Base-by-base conservation (phyloP, 2,888 invertebrate species). In the Mesorhabditis spiculigera region DNA sequence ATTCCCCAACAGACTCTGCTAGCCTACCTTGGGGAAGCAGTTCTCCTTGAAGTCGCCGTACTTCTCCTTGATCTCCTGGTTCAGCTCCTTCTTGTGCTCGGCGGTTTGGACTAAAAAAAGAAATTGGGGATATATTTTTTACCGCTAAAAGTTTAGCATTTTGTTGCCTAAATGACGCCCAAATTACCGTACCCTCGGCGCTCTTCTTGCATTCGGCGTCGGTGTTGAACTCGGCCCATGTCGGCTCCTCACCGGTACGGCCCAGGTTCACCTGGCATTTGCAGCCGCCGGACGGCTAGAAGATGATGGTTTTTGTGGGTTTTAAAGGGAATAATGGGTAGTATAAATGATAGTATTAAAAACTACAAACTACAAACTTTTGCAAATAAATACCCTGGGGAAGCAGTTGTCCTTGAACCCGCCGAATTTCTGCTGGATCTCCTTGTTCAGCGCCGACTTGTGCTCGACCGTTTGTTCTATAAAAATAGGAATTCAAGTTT, bases 61-160 rank as follows among this genome's bases (percentile, higher is more conserved):
- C 70, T 82, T 85, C 70, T 80, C 75, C 67, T 78, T 77, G 70
- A 84, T 82, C 70, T 84, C 84, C 67, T 79, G 78, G 69, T 83
- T 84, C 8, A 84, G 68, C 61, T 77, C 75, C 68, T 80, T 78
- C 75, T 85, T 84, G 70, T 83, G 74, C 63, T 82, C 82, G n/a
- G 79, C 81, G 10, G 82, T 81, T 63, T 76, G 70, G n/a, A 66
- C 78, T 81, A 66, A 65, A 72, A 63, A 63, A 63, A 16, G 10
- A 63, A 4, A 10, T 4, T 16, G 10, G 16, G 10, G 10, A 13
- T 63, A 63, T 3, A 28, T 10, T 10, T 28, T n/a, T 63, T 3
- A 16, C 10, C 10, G 3, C 41, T 16, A 28, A 63, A n/a, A 28
- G 10, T 16, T 4, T 63, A 63, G 10, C 63, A 16, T 63, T 16